Evolutionary conservation across 2,113 vertebrate species (phyloP).

Genomic region (Struthio camelus): DNA sequence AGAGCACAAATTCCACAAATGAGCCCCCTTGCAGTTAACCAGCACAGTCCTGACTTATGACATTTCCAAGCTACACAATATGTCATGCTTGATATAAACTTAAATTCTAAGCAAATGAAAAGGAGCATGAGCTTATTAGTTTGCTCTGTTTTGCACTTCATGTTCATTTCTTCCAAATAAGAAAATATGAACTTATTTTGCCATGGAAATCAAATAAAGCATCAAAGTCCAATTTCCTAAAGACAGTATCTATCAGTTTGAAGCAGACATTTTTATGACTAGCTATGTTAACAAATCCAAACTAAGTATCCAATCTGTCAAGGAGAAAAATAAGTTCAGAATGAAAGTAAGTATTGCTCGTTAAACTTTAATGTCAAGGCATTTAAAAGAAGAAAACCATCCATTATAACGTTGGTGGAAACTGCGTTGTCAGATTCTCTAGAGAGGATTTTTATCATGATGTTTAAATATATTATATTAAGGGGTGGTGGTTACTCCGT

Average conservation of each 20-base stretch:
- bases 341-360: conserved; percentile 18
- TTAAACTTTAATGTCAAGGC: conserved; percentile 48
- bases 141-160: neutral
- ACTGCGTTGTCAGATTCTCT: neutral
- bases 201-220: conserved; percentile 53
- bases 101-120: neutral
- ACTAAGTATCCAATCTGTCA: conserved; percentile 54
- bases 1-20: neutral
- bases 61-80: neutral
- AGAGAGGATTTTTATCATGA: conserved; percentile 12
- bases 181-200: conserved; percentile 55
- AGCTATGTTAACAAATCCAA: conserved; percentile 47
- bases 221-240: conserved; percentile 58
- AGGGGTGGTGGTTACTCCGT: neutral
- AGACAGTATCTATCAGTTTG: conserved; percentile 44
- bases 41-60: neutral
- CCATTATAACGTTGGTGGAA: conserved; percentile 17
- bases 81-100: neutral
- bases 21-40: neutral
- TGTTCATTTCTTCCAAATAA: neutral
- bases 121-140: neutral
- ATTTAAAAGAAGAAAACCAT: conserved; percentile 34
- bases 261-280: conserved; percentile 56
- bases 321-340: conserved; percentile 56
- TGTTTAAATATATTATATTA: conserved; percentile 45